phyloP scores from a whole-genome alignment of 2,888 invertebrate genomes.

The Psylliodes chrysocephalus region DNA sequence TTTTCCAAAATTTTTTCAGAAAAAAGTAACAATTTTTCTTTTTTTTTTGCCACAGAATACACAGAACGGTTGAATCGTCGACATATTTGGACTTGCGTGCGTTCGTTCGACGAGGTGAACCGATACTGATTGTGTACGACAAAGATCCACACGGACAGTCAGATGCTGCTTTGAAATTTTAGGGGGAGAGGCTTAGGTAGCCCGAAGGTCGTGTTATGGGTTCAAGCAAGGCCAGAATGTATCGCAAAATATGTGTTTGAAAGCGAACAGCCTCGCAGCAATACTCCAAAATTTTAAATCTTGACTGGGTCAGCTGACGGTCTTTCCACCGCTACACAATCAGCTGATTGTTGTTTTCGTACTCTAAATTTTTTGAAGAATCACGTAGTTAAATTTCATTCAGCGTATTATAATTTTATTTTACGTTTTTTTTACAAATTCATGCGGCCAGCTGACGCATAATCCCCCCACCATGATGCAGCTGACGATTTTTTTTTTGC shows the following conservation, averaged over 20 bases:
- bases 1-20: slow-evolving; percentile 4
- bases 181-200: neutral
- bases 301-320: neutral
- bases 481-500: slow-evolving; percentile 15
- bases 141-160: neutral
- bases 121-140: neutral
- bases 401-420: slow-evolving; percentile 18
- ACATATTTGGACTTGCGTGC: neutral
- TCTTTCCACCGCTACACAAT: neutral
- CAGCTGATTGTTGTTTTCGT: slow-evolving; percentile 13
- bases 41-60: slow-evolving; percentile 7
- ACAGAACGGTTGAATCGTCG: slow-evolving; percentile 8
- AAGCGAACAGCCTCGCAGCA: neutral
- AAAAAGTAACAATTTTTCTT: neutral
- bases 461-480: slow-evolving; percentile 18
- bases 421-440: slow-evolving; percentile 10
- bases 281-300: neutral
- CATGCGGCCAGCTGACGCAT: slow-evolving; percentile 20
- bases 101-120: slow-evolving; percentile 6
- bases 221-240: neutral
- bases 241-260: neutral
- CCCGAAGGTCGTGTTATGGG: neutral
- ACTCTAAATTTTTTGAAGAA: slow-evolving; percentile 5
- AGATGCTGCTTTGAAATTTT: neutral
- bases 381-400: slow-evolving; percentile 15